These are phyloP conservation scores for Macrochelys suwanniensis DNA, from an alignment of 2,797 vertebrate species.

Conservation along the genomic window DNA sequence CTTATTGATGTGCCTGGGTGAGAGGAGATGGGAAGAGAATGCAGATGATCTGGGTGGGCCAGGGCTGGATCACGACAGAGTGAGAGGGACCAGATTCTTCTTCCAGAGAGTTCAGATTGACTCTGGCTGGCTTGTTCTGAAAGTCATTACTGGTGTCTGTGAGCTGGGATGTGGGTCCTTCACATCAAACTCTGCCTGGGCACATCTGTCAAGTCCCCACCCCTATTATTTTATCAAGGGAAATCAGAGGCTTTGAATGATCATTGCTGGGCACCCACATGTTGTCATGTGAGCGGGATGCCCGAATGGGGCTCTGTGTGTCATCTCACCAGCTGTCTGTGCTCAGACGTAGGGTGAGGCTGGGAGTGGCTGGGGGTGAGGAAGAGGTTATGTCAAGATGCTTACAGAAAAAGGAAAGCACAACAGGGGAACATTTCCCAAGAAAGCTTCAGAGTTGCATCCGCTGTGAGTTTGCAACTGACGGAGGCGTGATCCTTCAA, in stretches of 20 bases:
- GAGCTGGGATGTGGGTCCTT: slow-evolving; percentile 18
- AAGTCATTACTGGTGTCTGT: neutral
- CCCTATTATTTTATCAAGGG: slow-evolving; percentile 24
- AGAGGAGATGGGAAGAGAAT: slow-evolving; percentile 2
- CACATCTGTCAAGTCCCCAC: slow-evolving; percentile 14
- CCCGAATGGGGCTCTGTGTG: neutral
- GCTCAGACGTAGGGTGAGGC: slow-evolving; percentile 23
- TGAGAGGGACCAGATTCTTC: neutral
- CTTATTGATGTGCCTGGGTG: neutral
- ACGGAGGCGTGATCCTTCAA: neutral
- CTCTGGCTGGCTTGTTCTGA: neutral
- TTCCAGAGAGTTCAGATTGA: neutral
- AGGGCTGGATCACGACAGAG: neutral
- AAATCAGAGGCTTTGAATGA: slow-evolving; percentile 21
- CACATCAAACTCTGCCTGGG: neutral
- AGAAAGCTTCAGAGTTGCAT: slow-evolving; percentile 15
- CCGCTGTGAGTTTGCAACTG: neutral
- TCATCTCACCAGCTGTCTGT: neutral
- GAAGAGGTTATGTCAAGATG: slow-evolving; percentile 23
- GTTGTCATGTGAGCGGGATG: neutral
- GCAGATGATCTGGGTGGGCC: neutral
- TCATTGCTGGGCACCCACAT: slow-evolving; percentile 3
- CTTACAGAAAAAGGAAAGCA: slow-evolving; percentile 9
- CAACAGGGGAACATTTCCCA: neutral
- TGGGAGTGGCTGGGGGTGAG: slow-evolving; percentile 43